Evolutionary conservation across 2,797 vertebrate species (phyloP), one percentile per base, ranked within the genome.

Genomic region (Rhinichthys osculus): DNA sequence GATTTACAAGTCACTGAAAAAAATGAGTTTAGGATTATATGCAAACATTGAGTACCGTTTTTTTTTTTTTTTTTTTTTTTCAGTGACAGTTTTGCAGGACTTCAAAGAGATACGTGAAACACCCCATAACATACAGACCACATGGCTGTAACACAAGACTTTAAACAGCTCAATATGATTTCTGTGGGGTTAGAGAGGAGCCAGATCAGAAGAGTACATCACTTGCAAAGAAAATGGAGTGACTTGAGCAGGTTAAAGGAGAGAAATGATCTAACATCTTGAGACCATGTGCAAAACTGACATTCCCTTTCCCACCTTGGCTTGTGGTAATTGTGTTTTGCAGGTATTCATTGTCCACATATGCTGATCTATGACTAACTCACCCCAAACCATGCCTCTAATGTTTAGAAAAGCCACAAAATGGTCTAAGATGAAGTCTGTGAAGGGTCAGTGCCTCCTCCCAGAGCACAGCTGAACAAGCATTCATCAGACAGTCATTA

Each of bases 281-380:
- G 91, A 90, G 87, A 81, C 90, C 91, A 92, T 89, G 90, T 93
- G 92, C 87, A 69, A 84, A 47, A 21, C 57, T 21, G 2, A 42
- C 27, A 62, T 78, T 40, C 66, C 11, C 42, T 71, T 72, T 77
- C 62, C 30, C 33, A 70, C 47, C 83, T 64, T 81, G 62, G 35
- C 64, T 78, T 33, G 50, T 44, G 38, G 13, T 35, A 35, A 78
- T 79, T 69, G 38, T 50, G 83, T 71, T 78, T 70, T 85, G 40
- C 27, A 59, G 38, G 35, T 70, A 44, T 71, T 59, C 76, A 50
- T 79, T 47, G 27, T 7, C 27, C 13, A 14, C 67, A 78, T 50
- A 74, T 81, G 30, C 21, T 50, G n/a, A 38, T 52, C 64, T 69
- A 81, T 69, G 47, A 52, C 64, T 35, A 70, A 78, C 38, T 42